Percentiles rank a stretch among this genome's conserved stretches.
These are phyloP conservation scores for Bagarius yarrelli DNA, from an alignment of 2,113 vertebrate species.

Conservation along the genomic window DNA sequence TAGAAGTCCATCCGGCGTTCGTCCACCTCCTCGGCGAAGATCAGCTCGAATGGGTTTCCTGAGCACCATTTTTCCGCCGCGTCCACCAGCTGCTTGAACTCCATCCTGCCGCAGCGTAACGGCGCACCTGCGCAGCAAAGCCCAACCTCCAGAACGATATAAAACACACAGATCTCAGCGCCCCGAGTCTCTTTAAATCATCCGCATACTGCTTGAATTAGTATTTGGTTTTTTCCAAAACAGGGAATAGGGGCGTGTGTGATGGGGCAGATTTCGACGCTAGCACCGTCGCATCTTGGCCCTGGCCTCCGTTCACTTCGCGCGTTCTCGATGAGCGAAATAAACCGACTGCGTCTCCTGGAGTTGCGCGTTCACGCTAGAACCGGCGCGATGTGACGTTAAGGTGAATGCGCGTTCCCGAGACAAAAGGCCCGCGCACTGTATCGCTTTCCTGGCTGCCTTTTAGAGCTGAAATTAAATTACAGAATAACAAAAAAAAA, in stretches of 20 bases:
- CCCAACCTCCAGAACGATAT: conserved; percentile 33
- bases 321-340: conserved; percentile 28
- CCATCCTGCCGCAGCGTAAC: conserved; percentile 74
- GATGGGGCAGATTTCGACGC: conserved; percentile 32
- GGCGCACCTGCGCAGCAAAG: conserved; percentile 58
- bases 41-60: conserved; percentile 92
- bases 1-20: conserved; percentile 96
- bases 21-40: conserved; percentile 90
- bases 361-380: conserved; percentile 14
- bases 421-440: conserved; percentile 17
- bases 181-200: conserved; percentile 49
- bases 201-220: conserved; percentile 58
- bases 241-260: conserved; percentile 2
- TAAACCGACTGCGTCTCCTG: conserved; percentile 25
- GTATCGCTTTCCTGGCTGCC: not conserved
- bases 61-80: conserved; percentile 94
- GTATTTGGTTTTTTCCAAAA: too few species aligned
- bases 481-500: too few species aligned
- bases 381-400: conserved; percentile 57
- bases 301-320: conserved; percentile 55
- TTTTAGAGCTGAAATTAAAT: not conserved
- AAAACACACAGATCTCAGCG: conserved; percentile 64
- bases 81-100: conserved; percentile 94
- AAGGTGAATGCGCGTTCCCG: conserved; percentile 38
- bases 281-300: conserved; percentile 55